Evolutionary conservation across 2,113 vertebrate species (phyloP).

Genomic region (Xiphias gladius): DNA sequence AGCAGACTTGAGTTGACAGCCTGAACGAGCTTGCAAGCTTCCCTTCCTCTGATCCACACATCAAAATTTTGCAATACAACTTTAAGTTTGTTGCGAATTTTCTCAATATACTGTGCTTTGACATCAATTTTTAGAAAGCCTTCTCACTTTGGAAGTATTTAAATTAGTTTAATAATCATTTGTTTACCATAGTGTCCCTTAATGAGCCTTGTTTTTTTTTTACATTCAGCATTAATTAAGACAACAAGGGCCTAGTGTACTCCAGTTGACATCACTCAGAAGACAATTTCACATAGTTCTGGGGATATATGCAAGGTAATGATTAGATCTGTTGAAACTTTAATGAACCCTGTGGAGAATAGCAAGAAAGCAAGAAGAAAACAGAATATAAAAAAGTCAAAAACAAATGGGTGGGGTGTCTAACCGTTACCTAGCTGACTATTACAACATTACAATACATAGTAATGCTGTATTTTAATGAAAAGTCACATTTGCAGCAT

Average conservation of each 20-base stretch:
- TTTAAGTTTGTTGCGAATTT: background rate
- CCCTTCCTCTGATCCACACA: background rate
- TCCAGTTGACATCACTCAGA: slow-evolving; percentile 60
- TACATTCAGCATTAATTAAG: slow-evolving; percentile 63
- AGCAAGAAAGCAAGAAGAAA: slow-evolving; percentile 12
- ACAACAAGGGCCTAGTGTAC: slow-evolving; percentile 53
- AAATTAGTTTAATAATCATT: slow-evolving; percentile 50
- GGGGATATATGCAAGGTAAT: slow-evolving; percentile 42
- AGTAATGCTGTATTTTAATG: background rate
- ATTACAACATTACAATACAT: background rate
- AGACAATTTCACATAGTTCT: slow-evolving; percentile 51
- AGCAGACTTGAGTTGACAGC: background rate
- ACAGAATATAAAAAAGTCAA: background rate
- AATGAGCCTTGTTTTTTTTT: slow-evolving; percentile 58
- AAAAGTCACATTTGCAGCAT: background rate
- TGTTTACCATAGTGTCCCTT: slow-evolving; percentile 39
- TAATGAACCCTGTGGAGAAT: slow-evolving; percentile 67
- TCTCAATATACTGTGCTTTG: background rate
- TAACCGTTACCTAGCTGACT: background rate
- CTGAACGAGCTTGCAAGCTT: background rate
- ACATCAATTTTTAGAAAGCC: background rate
- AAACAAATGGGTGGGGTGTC: slow-evolving; percentile 13
- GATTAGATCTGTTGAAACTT: slow-evolving; percentile 58
- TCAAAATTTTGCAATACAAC: slow-evolving; percentile 5
- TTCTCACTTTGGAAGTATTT: slow-evolving; percentile 39